Percentiles rank a stretch among this genome's conserved stretches.
These are phyloP conservation scores for Therioaphis trifolii DNA, from an alignment of 2,888 invertebrate genomes.

Conservation along the genomic window DNA sequence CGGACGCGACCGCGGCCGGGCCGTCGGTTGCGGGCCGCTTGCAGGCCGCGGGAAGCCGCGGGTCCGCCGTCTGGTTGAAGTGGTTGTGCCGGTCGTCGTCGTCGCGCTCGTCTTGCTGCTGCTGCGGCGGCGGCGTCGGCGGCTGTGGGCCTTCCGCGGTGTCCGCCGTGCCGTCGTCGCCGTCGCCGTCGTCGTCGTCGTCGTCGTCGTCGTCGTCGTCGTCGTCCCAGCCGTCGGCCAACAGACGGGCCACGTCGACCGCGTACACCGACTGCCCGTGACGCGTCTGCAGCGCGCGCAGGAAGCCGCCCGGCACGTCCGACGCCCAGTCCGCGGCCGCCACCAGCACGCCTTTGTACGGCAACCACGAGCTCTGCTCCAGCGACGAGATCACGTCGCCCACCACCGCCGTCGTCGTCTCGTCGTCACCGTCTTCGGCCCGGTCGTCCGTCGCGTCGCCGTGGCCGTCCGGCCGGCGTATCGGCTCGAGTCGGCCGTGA, in stretches of 20 bases:
- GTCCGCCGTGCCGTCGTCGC: background rate
- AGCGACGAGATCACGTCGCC: background rate
- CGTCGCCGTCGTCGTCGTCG: background rate
- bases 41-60: background rate
- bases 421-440: no score
- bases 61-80: background rate
- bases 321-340: constrained; percentile 8
- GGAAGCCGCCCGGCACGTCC: background rate
- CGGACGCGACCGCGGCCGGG: background rate
- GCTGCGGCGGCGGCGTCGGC: background rate
- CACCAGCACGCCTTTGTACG: constrained; percentile 29
- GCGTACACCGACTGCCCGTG: constrained; percentile 34
- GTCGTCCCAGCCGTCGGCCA: constrained; percentile 37
- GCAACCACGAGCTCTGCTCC: background rate
- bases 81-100: no score
- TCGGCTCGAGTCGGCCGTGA: background rate
- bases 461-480: background rate
- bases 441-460: no score
- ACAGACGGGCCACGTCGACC: background rate
- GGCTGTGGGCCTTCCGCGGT: background rate
- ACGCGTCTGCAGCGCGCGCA: background rate
- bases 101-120: no score
- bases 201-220: background rate
- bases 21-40: background rate
- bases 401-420: background rate